Conservation (phyloP, 2,797 vertebrate genomes). For the Lepilemur septentrionalis region DNA sequence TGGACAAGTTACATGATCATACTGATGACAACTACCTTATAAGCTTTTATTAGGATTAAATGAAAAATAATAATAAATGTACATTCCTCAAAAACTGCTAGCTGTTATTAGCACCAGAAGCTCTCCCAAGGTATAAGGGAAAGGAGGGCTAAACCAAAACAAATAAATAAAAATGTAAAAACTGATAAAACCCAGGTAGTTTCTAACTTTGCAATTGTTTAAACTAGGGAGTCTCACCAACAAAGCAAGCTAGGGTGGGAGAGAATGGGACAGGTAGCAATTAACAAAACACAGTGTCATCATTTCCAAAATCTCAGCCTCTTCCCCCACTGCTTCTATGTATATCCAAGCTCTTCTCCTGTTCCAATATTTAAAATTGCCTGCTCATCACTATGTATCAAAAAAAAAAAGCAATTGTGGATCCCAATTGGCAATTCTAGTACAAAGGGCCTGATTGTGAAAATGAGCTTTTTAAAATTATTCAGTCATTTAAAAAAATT, state of each 20-base stretch:
- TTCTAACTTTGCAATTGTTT: background rate
- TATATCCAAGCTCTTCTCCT: background rate
- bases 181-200: background rate
- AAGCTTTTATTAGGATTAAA: constrained; percentile 3
- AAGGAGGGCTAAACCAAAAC: background rate
- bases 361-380: background rate
- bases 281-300: background rate
- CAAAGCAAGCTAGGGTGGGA: background rate
- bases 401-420: background rate
- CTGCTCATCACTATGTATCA: background rate
- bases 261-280: background rate
- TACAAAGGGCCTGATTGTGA: background rate
- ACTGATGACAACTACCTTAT: background rate
- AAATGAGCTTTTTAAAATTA: background rate
- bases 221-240: background rate
- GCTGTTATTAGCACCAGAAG: background rate
- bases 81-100: background rate
- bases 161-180: background rate
- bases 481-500: background rate
- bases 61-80: background rate
- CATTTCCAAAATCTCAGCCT: background rate
- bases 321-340: background rate
- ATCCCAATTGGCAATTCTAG: constrained; percentile 13
- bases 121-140: background rate
- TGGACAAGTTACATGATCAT: background rate